phyloP scores from a whole-genome alignment of 2,888 invertebrate genomes.

The Stenurella melanura region DNA sequence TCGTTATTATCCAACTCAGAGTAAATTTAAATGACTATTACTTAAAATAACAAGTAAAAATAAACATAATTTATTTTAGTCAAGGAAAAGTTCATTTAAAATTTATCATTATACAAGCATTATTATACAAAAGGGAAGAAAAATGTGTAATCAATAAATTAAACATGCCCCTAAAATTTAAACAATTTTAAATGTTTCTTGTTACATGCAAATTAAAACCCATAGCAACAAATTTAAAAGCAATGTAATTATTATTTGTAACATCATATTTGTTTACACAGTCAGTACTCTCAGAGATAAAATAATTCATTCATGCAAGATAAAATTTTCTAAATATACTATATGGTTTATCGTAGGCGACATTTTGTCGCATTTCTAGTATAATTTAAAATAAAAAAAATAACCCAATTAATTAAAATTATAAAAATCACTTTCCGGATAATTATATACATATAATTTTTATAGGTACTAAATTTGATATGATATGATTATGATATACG shows the following conservation, averaged over 20 bases:
- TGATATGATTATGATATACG: slow-evolving; percentile 14
- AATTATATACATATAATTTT: slow-evolving; percentile 19
- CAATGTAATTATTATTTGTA: slow-evolving; percentile 5
- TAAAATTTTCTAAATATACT: slow-evolving; percentile 45
- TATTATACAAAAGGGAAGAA: too few relatives aligned
- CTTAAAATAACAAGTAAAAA: too few relatives aligned
- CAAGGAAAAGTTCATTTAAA: too few relatives aligned
- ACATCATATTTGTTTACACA: slow-evolving; percentile 23
- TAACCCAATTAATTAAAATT: slow-evolving; percentile 30
- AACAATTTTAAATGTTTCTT: background rate
- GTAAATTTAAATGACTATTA: too few relatives aligned
- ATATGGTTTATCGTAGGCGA: slow-evolving; percentile 43
- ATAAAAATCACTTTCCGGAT: slow-evolving; percentile 16
- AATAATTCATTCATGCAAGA: slow-evolving; percentile 36
- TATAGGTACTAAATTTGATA: slow-evolving; percentile 28
- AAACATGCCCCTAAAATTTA: background rate
- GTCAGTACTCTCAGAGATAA: slow-evolving; percentile 19
- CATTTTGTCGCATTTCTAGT: slow-evolving; percentile 44
- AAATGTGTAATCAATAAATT: background rate
- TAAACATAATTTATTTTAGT: too few relatives aligned
- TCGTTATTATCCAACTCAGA: too few relatives aligned
- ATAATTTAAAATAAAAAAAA: slow-evolving; percentile 35
- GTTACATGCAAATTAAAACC: background rate
- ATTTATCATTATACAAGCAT: too few relatives aligned
- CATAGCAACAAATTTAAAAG: slow-evolving; percentile 18